phyloP scores from a whole-genome alignment of 2,113 vertebrate genomes.

The Corythoichthys haematopterus region DNA sequence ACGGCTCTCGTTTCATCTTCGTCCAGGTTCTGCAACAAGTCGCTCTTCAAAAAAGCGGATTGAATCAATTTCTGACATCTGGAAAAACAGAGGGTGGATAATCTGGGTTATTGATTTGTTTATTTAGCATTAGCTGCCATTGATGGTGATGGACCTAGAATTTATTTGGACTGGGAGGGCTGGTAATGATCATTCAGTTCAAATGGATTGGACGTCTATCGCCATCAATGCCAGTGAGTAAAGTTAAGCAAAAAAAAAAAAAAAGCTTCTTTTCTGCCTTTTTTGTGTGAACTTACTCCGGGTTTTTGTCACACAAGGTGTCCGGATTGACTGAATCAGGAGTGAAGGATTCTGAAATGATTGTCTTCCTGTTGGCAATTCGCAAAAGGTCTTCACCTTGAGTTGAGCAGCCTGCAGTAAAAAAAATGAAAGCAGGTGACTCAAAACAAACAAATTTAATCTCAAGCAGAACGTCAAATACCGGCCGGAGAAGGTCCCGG shows the following conservation, averaged over 20 bases:
- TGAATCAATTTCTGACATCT: constrained; percentile 68
- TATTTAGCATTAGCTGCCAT: too few species aligned
- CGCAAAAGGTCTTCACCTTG: constrained; percentile 42
- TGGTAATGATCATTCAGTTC: too few species aligned
- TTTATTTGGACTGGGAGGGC: too few species aligned
- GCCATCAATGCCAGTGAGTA: too few species aligned
- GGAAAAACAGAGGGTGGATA: constrained; percentile 13
- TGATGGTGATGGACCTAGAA: too few species aligned
- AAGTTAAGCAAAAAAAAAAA: too few species aligned
- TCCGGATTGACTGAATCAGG: constrained; percentile 52
- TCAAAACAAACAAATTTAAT: background rate
- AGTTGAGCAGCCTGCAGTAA: constrained; percentile 32
- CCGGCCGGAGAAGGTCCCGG: constrained; percentile 57
- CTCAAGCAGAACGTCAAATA: background rate
- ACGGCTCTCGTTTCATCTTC: constrained; percentile 61
- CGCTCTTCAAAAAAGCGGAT: constrained; percentile 62
- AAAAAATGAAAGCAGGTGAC: background rate
- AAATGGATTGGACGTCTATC: too few species aligned
- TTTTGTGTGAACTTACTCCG: constrained; percentile 55
- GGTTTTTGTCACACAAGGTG: constrained; percentile 65
- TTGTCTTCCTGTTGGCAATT: constrained; percentile 56
- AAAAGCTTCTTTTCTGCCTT: background rate
- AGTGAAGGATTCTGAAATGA: constrained; percentile 63
- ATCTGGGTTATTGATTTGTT: background rate
- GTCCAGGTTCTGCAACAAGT: constrained; percentile 68